Evolutionary conservation across 2,888 invertebrate genomes (phyloP), one percentile per base, ranked within the genome.

Genomic region (Drosophila nigricruria): DNA sequence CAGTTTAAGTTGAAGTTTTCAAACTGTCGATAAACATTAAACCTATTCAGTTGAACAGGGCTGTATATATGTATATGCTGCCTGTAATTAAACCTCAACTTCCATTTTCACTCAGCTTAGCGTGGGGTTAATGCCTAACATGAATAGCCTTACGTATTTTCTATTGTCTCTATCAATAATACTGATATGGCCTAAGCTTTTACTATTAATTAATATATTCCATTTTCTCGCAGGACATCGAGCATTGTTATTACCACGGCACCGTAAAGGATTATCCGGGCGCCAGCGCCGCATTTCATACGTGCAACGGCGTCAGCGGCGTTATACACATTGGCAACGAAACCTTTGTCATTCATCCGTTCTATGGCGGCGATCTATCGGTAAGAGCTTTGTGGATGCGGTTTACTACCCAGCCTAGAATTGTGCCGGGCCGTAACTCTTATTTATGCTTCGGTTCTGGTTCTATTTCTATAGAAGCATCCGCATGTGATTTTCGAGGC

Each of bases 231-330:
- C 94, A 98, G 97, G 97, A 97, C 94, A 97, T 98, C 93, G 98
- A 99, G 93, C 98, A 99, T 94, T 99, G 99, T 93, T 99, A 98
- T 94, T 99, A 99, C 93, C 99, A 99, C 93, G 99, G 99, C 71
- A 97, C 97, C 4, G 98, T 99, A 67, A 98, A 97, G 93, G 98
- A 98, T 94, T 98, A 98, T 94, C 98, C 98, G 9, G 98, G 98
- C 79, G 98, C 98, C 25, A 97, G 97, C 79, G 99, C 98, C 27
- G 98, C 99, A 85, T 97, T 99, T 94, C 98, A 98, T 94, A 99
- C 99, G 60, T 99, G 99, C 94, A 98, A 98, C 93, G 99, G 99
- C 59, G 97, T 99, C 88, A 97, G 98, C 90, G 99, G 98, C 23
- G 97, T 99, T 90, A 98, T 99, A 90, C 98, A 99, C 94, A 96